These are phyloP conservation scores for Parnassius apollo DNA, from an alignment of 2,888 invertebrate genomes.

Conservation along the genomic window DNA sequence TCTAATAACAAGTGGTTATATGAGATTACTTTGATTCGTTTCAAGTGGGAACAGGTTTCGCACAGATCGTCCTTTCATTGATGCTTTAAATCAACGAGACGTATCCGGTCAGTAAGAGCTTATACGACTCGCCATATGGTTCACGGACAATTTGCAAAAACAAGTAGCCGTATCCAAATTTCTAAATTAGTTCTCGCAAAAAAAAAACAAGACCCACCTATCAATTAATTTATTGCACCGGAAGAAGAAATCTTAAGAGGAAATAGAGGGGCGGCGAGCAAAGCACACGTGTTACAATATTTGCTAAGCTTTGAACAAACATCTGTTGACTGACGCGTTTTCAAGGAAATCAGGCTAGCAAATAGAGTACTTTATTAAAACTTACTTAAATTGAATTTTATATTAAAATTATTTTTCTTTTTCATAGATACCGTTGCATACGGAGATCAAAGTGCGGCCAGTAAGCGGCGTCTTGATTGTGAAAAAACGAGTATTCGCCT, in stretches of 20 bases:
- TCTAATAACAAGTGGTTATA: constrained; percentile 61
- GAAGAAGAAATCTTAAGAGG: constrained; percentile 80
- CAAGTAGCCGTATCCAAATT: constrained; percentile 59
- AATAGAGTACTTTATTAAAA: constrained; percentile 29
- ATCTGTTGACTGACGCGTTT: constrained; percentile 53
- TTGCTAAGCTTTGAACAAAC: constrained; percentile 73
- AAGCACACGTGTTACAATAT: constrained; percentile 80
- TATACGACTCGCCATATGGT: constrained; percentile 56
- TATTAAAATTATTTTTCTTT: constrained; percentile 42
- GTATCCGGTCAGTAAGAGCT: constrained; percentile 59
- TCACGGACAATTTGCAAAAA: constrained; percentile 45
- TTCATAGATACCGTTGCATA: constrained; percentile 71
- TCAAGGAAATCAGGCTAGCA: constrained; percentile 44
- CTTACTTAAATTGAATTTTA: neutral
- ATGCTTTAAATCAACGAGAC: constrained; percentile 44
- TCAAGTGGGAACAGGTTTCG: constrained; percentile 58
- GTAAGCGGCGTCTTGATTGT: constrained; percentile 74
- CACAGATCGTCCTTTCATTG: constrained; percentile 39
- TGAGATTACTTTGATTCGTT: constrained; percentile 45
- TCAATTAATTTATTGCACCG: constrained; percentile 76
- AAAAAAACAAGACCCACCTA: constrained; percentile 48
- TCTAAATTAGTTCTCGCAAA: constrained; percentile 56
- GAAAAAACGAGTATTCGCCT: constrained; percentile 75
- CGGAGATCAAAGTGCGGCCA: constrained; percentile 75
- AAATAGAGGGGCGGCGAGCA: constrained; percentile 71